Conservation (phyloP, 2,797 vertebrate species). For the Megalops cyprinoides region DNA sequence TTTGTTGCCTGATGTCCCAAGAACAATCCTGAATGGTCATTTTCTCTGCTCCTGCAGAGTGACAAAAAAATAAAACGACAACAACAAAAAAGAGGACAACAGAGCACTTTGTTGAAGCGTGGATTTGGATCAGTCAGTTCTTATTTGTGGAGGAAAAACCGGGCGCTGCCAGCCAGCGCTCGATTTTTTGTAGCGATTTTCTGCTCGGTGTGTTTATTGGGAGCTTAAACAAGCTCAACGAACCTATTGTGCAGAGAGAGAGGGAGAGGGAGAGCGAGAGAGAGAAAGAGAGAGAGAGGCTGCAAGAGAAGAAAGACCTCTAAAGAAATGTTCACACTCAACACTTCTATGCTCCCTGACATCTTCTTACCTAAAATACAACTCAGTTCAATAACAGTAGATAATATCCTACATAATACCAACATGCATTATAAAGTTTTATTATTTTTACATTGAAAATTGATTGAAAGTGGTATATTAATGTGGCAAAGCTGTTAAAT, state of each 20-base stretch:
- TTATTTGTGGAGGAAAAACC: not conserved
- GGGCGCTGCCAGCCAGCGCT: not conserved
- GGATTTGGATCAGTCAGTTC: constrained; percentile 10
- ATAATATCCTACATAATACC: too few relatives aligned
- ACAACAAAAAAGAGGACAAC: not conserved
- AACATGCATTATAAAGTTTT: too few relatives aligned
- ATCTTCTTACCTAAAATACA: not conserved
- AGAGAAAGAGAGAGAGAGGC: not conserved
- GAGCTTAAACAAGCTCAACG: not conserved
- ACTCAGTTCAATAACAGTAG: too few relatives aligned
- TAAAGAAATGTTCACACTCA: not conserved
- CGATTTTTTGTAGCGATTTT: constrained; percentile 21
- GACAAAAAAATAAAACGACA: not conserved
- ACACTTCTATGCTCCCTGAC: too few relatives aligned
- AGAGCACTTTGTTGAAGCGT: not conserved
- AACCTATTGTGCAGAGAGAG: not conserved
- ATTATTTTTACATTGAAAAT: too few relatives aligned
- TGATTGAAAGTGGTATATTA: too few relatives aligned
- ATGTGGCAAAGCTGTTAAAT: too few relatives aligned
- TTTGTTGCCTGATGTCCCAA: not conserved
- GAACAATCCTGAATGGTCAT: constrained; percentile 13
- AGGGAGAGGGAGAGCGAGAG: not conserved
- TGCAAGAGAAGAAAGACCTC: not conserved
- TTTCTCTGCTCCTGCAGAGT: not conserved
- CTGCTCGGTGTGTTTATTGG: not conserved